Percentiles rank a stretch among this genome's conserved stretches.
Evolutionary conservation across 2,888 invertebrate species (phyloP).

Genomic region (Eurytoma californica): DNA sequence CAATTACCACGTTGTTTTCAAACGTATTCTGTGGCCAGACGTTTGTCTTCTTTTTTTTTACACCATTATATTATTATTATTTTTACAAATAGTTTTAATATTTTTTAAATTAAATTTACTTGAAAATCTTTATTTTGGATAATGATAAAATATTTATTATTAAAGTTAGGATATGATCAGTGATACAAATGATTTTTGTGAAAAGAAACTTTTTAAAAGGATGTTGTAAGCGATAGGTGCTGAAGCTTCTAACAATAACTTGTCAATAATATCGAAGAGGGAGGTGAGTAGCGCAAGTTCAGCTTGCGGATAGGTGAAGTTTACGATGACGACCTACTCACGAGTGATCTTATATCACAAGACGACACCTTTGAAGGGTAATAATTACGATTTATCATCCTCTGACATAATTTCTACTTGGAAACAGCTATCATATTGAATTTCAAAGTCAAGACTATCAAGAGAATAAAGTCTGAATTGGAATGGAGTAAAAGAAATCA

Average conservation of each 20-base stretch:
- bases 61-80: background rate
- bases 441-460: too few species aligned
- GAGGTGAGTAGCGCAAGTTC: conserved; percentile 43
- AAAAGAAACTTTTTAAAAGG: conserved; percentile 17
- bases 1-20: conserved; percentile 20
- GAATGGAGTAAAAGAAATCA: too few species aligned
- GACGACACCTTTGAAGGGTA: background rate
- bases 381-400: conserved; percentile 58
- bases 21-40: background rate
- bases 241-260: conserved; percentile 33
- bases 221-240: background rate
- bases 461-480: too few species aligned
- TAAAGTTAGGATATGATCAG: too few species aligned
- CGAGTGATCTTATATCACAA: background rate
- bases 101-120: background rate
- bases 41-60: background rate
- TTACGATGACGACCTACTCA: conserved; percentile 13
- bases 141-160: too few species aligned
- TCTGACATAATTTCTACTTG: conserved; percentile 39
- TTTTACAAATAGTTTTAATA: background rate
- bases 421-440: too few species aligned
- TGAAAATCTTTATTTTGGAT: background rate
- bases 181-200: background rate
- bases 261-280: conserved; percentile 59
- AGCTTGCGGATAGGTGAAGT: conserved; percentile 16